These are phyloP conservation scores for Rotaria macrura DNA, from an alignment of 2,888 invertebrate species.

Conservation along the genomic window DNA sequence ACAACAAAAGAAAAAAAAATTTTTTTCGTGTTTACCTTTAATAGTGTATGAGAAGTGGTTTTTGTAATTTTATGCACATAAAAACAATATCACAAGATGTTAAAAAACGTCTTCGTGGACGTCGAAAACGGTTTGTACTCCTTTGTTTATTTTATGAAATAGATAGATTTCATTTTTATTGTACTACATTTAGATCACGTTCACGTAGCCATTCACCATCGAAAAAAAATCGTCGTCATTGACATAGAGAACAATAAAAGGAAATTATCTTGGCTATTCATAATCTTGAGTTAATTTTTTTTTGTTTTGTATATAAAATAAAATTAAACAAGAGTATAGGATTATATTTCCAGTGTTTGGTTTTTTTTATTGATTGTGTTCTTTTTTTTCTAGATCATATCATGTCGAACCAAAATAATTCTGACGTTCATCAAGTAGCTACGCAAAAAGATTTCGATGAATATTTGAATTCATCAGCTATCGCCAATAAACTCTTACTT, in stretches of 20 bases:
- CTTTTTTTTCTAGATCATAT: not conserved
- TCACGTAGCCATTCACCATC: not conserved
- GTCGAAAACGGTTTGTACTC: not conserved
- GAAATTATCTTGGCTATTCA: not conserved
- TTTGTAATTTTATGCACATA: conserved; percentile 99
- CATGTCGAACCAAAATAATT: not conserved
- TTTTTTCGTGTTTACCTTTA: not conserved
- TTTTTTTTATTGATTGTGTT: too few relatives aligned
- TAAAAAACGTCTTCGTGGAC: not conserved
- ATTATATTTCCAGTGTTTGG: not conserved
- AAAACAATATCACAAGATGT: conserved; percentile 79
- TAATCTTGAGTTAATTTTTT: not conserved
- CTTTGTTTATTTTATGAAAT: not conserved
- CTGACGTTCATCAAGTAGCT: not conserved
- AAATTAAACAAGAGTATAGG: not conserved
- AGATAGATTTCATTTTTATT: not conserved
- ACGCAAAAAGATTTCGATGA: not conserved
- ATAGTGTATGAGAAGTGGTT: conserved; percentile 73
- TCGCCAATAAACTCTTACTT: not conserved
- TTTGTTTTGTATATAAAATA: not conserved
- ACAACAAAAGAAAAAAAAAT: too few relatives aligned
- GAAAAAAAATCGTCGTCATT: not conserved
- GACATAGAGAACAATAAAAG: not conserved
- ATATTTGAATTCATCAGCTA: not conserved
- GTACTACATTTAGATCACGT: not conserved